Base-by-base conservation (phyloP, 2,888 invertebrate species). In the Cosmia trapezina region DNA sequence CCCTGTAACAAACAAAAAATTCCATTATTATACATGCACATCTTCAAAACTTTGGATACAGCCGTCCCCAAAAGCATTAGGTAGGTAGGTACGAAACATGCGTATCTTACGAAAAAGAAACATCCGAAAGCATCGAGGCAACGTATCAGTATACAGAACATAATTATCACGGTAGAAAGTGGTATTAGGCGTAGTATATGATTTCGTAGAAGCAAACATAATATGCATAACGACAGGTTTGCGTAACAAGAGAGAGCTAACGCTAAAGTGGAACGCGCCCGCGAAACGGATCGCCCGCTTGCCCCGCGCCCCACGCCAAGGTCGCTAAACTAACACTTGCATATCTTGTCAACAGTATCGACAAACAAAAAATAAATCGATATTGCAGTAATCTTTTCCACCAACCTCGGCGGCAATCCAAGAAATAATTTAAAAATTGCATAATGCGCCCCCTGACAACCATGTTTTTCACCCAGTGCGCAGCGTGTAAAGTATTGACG, bases 221-320 rank as follows among this genome's bases (percentile, higher is more conserved):
- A 95, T 93, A 95, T 94, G 93, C 95, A 95, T 95, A 95, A 95
- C 94, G 94, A 91, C 93, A 93, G 90, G 93, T 95, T 96, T 96
- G 95, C 96, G 96, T 95, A 96, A 96, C 93, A 94, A 95, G 95
- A 96, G 95, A 96, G 95, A 96, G 95, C 94, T 93, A 91, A 89
- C 86, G 90, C 90, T 89, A 91, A 95, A 95, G 95, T 95, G 87
- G 96, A 95, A 95, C 95, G 92, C 92, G 93, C 90, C 94, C 94
- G 94, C 94, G 91, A 95, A 94, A 93, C 94, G 87, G 91, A 89
- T 91, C 92, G 91, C 90, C 90, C 86, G 88, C 86, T 82, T 87
- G 87, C 88, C 89, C 88, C 87, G 89, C 91, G 91, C 89, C 90
- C 92, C 91, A 88, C 89, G 86, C 85, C 94, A 94, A 94, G 95